Percentiles rank a stretch among this genome's conserved stretches.
phyloP scores from a whole-genome alignment of 2,888 invertebrate genomes.

The Ennomos quercinarius region DNA sequence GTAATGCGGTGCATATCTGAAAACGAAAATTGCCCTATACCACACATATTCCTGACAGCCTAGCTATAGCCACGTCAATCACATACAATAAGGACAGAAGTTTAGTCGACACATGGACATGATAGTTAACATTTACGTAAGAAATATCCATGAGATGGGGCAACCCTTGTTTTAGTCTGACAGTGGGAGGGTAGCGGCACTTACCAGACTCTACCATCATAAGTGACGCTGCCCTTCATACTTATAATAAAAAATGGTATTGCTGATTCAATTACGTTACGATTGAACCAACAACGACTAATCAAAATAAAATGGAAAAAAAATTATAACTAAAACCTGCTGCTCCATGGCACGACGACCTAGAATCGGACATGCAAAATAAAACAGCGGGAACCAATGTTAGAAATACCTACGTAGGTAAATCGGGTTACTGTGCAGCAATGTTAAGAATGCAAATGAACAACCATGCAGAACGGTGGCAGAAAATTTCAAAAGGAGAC shows the following conservation, averaged over 20 bases:
- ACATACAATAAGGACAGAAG: slow-evolving; percentile 81
- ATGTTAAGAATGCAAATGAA: slow-evolving; percentile 81
- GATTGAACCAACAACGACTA: slow-evolving; percentile 57
- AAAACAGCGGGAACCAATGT: slow-evolving; percentile 70
- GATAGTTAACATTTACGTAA: slow-evolving; percentile 79
- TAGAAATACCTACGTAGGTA: slow-evolving; percentile 75
- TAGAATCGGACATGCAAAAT: slow-evolving; percentile 78
- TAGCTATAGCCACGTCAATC: slow-evolving; percentile 72
- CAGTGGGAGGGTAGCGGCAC: slow-evolving; percentile 59
- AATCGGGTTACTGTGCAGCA: slow-evolving; percentile 80
- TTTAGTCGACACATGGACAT: slow-evolving; percentile 82
- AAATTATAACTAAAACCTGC: slow-evolving; percentile 53
- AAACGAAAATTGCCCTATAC: slow-evolving; percentile 86
- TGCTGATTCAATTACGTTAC: slow-evolving; percentile 50
- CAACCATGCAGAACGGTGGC: slow-evolving; percentile 82
- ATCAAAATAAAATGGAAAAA: slow-evolving; percentile 62
- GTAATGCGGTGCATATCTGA: slow-evolving; percentile 86
- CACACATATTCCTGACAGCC: slow-evolving; percentile 82
- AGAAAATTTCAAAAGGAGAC: slow-evolving; percentile 73
- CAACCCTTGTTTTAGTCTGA: slow-evolving; percentile 83
- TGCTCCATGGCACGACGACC: slow-evolving; percentile 69
- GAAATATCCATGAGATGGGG: slow-evolving; percentile 85
- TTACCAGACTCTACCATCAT: slow-evolving; percentile 50
- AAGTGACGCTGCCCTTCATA: slow-evolving; percentile 61
- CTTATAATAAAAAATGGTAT: slow-evolving; percentile 64